Percentiles rank a stretch among this genome's conserved stretches.
These are phyloP conservation scores for Temnothorax longispinosus DNA, from an alignment of 1,140 invertebrate genomes.

Conservation along the genomic window DNA sequence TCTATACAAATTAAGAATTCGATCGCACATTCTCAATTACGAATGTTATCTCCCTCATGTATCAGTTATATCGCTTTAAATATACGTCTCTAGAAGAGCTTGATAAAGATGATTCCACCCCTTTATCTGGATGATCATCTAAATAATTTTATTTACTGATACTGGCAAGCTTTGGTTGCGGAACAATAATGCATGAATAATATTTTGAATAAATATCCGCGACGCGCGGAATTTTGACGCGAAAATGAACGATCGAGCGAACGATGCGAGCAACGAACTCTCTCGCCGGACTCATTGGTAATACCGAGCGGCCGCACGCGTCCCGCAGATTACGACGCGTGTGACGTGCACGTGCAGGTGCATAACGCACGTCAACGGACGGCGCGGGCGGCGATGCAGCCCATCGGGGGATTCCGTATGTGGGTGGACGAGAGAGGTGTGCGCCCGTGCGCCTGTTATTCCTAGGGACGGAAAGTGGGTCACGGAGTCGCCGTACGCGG, in stretches of 20 bases:
- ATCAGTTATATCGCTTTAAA: neutral
- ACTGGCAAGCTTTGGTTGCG: too few relatives aligned
- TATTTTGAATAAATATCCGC: neutral
- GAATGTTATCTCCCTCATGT: neutral
- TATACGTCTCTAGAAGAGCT: neutral
- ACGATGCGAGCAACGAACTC: neutral
- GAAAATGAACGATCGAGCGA: neutral
- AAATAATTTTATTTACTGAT: too few relatives aligned
- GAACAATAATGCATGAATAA: neutral
- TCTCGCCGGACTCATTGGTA: conserved; percentile 30
- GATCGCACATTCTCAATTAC: neutral
- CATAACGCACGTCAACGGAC: conserved; percentile 53
- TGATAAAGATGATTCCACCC: too few relatives aligned
- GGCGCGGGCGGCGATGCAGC: conserved; percentile 9
- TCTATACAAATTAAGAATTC: neutral
- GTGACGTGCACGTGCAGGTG: conserved; percentile 49
- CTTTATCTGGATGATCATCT: too few relatives aligned
- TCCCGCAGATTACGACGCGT: conserved; percentile 44
- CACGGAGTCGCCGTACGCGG: conserved; percentile 67
- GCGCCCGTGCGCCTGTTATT: conserved; percentile 66
- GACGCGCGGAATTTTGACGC: neutral
- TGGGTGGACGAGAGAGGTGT: conserved; percentile 64
- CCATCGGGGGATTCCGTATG: conserved; percentile 57
- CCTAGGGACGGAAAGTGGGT: conserved; percentile 74
- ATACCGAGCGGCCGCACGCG: conserved; percentile 29